Percentiles rank a stretch among this genome's conserved stretches.
Conservation (phyloP, 64 coral and sea anemone species). For the Platygyra sinensis region DNA sequence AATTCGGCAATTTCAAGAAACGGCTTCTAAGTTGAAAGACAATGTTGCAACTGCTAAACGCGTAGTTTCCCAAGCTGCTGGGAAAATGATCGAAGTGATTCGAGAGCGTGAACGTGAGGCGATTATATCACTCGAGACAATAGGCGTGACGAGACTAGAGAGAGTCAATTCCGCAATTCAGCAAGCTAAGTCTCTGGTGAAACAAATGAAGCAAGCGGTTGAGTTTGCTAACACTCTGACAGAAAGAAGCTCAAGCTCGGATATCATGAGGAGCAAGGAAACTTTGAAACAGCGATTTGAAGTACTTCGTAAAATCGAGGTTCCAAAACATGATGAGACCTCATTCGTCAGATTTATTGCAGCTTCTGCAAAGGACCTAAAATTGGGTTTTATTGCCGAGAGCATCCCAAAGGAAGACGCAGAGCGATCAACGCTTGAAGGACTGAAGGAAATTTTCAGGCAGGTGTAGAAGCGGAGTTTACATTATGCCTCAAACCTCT, state of each 20-base stretch:
- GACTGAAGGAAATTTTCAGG: not conserved
- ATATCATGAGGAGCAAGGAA: not conserved
- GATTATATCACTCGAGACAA: not conserved
- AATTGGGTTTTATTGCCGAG: not conserved
- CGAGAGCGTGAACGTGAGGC: not conserved
- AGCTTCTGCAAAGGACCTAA: not conserved
- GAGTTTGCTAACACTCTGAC: constrained; percentile 6
- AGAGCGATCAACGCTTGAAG: not conserved
- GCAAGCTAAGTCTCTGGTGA: not conserved
- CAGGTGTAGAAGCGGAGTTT: not conserved
- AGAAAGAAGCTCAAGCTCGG: not conserved
- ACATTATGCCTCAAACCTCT: not conserved
- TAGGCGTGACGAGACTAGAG: not conserved
- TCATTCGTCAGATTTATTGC: not conserved
- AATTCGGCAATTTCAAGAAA: not conserved
- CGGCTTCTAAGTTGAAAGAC: not conserved
- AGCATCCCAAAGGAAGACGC: not conserved
- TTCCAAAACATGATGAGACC: not conserved
- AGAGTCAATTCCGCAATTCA: not conserved
- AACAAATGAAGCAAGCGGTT: constrained; percentile 9
- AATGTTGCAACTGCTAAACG: not conserved
- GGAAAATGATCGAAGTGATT: not conserved
- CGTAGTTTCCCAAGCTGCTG: not conserved
- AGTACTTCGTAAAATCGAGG: not conserved
- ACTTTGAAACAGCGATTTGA: not conserved